Evolutionary conservation across 1,140 invertebrate genomes (phyloP).

Genomic region (Pantala flavescens): DNA sequence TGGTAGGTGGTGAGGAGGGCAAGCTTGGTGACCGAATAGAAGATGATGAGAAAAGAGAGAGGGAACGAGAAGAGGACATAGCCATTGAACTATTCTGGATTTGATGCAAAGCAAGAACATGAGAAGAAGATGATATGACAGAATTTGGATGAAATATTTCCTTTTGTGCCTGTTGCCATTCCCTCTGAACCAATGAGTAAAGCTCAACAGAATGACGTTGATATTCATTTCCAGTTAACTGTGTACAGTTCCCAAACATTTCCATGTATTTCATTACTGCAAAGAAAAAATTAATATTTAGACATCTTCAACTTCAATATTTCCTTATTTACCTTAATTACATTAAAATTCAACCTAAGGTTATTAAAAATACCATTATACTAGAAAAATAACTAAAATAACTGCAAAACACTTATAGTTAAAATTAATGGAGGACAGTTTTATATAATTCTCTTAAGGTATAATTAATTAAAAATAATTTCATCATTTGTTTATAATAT

Average conservation of each 20-base stretch:
- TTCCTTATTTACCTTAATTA: too few species aligned
- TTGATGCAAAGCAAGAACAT: not conserved
- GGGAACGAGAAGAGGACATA: not conserved
- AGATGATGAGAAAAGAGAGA: not conserved
- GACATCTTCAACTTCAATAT: too few species aligned
- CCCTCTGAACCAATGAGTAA: constrained; percentile 56
- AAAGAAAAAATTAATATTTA: constrained; percentile 27
- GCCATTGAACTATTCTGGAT: not conserved
- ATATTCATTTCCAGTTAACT: constrained; percentile 49
- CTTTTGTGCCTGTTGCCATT: constrained; percentile 49
- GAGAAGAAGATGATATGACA: not conserved
- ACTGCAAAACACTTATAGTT: too few species aligned
- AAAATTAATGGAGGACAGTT: too few species aligned
- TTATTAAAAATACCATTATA: too few species aligned
- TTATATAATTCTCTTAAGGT: too few species aligned
- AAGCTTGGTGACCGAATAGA: not conserved
- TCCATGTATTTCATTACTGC: constrained; percentile 94
- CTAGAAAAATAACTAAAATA: too few species aligned
- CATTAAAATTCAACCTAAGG: too few species aligned
- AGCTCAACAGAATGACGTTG: constrained; percentile 73
- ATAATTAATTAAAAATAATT: too few species aligned
- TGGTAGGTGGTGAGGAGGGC: not conserved
- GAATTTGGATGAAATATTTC: not conserved
- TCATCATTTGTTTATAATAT: too few species aligned
- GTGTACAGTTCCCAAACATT: constrained; percentile 72